A percentile compares a stretch with the other conserved stretches of the same genome.
These are phyloP conservation scores for Catotricha subobsoleta DNA, from an alignment of 2,888 invertebrate species.

Conservation along the genomic window DNA sequence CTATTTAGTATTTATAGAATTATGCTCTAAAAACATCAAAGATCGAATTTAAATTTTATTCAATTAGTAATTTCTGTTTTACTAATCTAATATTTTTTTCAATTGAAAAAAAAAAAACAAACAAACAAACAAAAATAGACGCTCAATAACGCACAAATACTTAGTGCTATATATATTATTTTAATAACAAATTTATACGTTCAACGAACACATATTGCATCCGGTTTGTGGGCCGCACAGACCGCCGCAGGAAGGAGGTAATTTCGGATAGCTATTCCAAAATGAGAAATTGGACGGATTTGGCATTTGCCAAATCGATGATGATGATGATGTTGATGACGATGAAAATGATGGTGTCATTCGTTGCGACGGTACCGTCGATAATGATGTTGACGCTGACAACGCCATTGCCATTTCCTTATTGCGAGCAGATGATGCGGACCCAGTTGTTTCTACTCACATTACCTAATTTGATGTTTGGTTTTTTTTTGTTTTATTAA, in stretches of 20 bases:
- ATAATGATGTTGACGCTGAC: constrained; percentile 2
- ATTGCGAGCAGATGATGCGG: constrained; percentile 16
- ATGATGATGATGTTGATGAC: constrained; percentile 4
- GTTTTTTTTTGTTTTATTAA: constrained; percentile 8
- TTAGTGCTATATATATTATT: background rate
- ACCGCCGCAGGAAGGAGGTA: constrained; percentile 7
- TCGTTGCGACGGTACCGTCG: background rate
- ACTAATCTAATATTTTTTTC: no score
- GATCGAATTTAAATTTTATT: no score
- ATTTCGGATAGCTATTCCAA: constrained; percentile 8
- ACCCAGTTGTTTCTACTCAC: constrained; percentile 28
- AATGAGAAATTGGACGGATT: constrained; percentile 3
- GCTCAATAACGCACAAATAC: no score
- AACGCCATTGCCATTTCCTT: constrained; percentile 4
- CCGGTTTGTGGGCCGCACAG: constrained; percentile 8
- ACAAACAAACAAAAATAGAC: no score
- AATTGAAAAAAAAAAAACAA: no score
- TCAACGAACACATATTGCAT: constrained; percentile 9
- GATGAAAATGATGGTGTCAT: constrained; percentile 1
- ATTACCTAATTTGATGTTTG: constrained; percentile 19
- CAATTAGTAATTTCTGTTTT: no score
- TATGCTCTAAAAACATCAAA: background rate
- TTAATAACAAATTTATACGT: constrained; percentile 4
- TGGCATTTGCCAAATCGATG: constrained; percentile 3
- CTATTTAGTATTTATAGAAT: no score